phyloP scores from a whole-genome alignment of 2,888 invertebrate species.

The Hypselothyrea guttata region DNA sequence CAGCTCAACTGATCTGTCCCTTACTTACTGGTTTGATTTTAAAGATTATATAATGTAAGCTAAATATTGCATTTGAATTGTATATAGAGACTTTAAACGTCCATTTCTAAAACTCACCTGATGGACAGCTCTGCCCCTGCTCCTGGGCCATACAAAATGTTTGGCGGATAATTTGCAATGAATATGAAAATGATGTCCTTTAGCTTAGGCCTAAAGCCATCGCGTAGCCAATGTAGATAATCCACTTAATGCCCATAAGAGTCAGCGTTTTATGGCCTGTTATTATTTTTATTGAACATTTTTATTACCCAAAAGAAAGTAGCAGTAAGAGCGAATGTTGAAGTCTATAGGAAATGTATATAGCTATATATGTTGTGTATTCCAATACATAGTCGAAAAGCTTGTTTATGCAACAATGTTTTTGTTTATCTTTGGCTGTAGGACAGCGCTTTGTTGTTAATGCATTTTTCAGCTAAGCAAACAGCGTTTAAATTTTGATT shows the following conservation, averaged over 20 bases:
- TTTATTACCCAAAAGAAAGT: not conserved
- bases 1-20: too few relatives aligned
- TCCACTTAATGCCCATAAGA: slow-evolving; percentile 31
- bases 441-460: not conserved
- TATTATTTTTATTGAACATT: slow-evolving; percentile 38
- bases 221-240: slow-evolving; percentile 27
- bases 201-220: slow-evolving; percentile 9
- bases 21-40: too few relatives aligned
- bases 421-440: slow-evolving; percentile 33
- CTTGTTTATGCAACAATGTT: slow-evolving; percentile 11
- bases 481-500: not conserved
- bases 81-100: not conserved
- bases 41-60: too few relatives aligned
- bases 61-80: too few relatives aligned
- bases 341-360: too few relatives aligned
- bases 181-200: slow-evolving; percentile 54
- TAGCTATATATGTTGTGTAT: slow-evolving; percentile 15
- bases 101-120: too few relatives aligned
- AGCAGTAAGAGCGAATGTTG: not conserved
- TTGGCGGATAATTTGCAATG: slow-evolving; percentile 66
- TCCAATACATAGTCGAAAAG: too few relatives aligned
- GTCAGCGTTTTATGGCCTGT: slow-evolving; percentile 39
- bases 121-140: not conserved
- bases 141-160: slow-evolving; percentile 50
- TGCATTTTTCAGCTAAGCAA: slow-evolving; percentile 18